Percentiles rank a stretch among this genome's conserved stretches.
Conservation (phyloP, 2,888 invertebrate species). For the Octodonta nipae region DNA sequence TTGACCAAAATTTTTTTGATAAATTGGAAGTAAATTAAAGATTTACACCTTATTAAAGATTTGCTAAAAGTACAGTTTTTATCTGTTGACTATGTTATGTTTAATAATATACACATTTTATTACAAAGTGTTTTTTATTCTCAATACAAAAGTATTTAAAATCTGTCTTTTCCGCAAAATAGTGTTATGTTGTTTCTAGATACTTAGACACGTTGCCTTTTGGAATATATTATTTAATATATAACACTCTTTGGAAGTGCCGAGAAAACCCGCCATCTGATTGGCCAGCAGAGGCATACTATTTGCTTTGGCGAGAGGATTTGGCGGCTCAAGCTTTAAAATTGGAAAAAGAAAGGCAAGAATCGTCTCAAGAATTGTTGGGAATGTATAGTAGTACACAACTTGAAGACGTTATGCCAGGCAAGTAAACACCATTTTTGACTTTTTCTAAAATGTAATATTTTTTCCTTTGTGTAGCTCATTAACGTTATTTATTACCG, state of each 20-base stretch:
- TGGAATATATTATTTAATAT: conserved; percentile 54
- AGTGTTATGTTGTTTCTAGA: conserved; percentile 20
- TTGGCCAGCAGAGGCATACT: conserved; percentile 60
- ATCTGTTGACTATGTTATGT: not conserved
- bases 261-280: conserved; percentile 56
- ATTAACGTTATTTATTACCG: too few relatives aligned
- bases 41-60: not conserved
- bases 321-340: conserved; percentile 44
- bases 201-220: conserved; percentile 59
- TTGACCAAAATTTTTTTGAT: too few relatives aligned
- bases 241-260: conserved; percentile 56
- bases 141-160: not conserved
- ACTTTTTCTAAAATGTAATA: too few relatives aligned
- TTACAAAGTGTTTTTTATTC: too few relatives aligned
- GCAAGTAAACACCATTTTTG: conserved; percentile 5
- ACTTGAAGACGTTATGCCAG: conserved; percentile 13
- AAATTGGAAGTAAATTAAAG: not conserved
- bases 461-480: too few relatives aligned
- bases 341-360: conserved; percentile 19
- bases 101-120: too few relatives aligned
- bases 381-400: conserved; percentile 16
- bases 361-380: conserved; percentile 12
- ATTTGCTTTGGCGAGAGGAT: conserved; percentile 58
- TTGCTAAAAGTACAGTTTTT: not conserved
- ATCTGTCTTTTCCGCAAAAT: not conserved